Evolutionary conservation across 1,140 invertebrate genomes (phyloP), one percentile per base, ranked within the genome.

Genomic region (Daktulosphaira vitifoliae): DNA sequence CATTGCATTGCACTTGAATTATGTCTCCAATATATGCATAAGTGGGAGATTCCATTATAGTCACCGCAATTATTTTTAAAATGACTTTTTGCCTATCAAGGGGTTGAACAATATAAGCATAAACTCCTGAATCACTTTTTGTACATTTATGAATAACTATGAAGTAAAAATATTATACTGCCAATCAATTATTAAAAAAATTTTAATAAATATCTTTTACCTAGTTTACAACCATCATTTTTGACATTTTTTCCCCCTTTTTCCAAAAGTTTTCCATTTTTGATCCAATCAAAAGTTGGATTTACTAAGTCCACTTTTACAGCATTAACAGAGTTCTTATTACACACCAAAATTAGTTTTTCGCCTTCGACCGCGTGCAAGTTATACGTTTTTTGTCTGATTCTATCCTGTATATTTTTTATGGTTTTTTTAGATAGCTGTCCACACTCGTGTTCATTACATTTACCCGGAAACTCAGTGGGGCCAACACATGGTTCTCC

Each of bases 401-500:
- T 2, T 3, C 1, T 6, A 5, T 25, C n/a, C 16, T 42, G 39
- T 6, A 62, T 16, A 1, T 23, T 13, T 5, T 22, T 25, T 13
- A 11, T 16, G 11, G 56, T 33, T 11, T 22, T 33, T 8, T 5
- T 39, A 1, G 56, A 62, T 16, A 62, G 6, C 25, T 48, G 42
- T 18, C 56, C 56, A 13, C 56, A 62, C 56, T 48, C 25, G 42
- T 62, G 56, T 9, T n/a, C 11, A 13, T 62, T 62, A 42, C 56
- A 62, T 16, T 11, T 6, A 11, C 42, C 56, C 8, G 8, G 16
- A 23, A 5, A 9, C 18, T 16, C 74, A 6, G 67, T 59, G 26
- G 70, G 70, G 4, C 78, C 78, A 15, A 67, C 67, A 65, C 79
- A 80, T 0, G 71, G 66, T 42, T 70, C 69, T 15, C 79, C 79